Conservation (phyloP, 2,888 invertebrate species). For the Torymus aiolomorphi region DNA sequence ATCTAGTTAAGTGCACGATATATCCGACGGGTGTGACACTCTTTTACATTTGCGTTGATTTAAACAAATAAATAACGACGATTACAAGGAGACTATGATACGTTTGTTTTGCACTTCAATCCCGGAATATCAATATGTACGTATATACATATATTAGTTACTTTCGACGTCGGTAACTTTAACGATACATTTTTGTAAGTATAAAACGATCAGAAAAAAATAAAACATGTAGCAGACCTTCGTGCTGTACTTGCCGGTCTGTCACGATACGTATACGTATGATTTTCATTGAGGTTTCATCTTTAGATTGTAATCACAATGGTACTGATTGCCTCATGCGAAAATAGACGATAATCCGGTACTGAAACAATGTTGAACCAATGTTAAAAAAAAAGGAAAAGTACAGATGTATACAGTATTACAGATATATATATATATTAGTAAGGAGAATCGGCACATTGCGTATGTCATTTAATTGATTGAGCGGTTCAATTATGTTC, state of each 20-base stretch:
- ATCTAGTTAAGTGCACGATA: constrained; percentile 26
- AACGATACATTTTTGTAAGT: constrained; percentile 1
- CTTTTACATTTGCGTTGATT: constrained; percentile 21
- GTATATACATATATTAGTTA: constrained; percentile 1
- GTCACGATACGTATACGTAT: not conserved
- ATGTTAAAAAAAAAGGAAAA: not conserved
- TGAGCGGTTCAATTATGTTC: not conserved
- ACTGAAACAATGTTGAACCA: not conserved
- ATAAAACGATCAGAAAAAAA: not conserved
- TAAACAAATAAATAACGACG: not conserved
- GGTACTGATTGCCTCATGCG: not conserved
- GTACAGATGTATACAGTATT: no score
- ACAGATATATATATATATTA: no score
- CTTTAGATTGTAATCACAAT: not conserved
- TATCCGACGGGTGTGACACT: no score
- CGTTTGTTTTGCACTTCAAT: constrained; percentile 11
- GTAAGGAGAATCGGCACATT: no score
- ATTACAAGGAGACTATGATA: not conserved
- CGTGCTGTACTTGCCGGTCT: not conserved
- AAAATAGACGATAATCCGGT: not conserved
- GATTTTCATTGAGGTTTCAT: not conserved
- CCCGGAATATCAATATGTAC: not conserved
- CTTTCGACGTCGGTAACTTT: constrained; percentile 2
- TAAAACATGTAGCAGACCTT: constrained; percentile 2
- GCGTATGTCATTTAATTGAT: no score